Percentiles rank a stretch among this genome's conserved stretches.
phyloP scores from a whole-genome alignment of 2,888 invertebrate genomes.

The Boloria euphrosyne region DNA sequence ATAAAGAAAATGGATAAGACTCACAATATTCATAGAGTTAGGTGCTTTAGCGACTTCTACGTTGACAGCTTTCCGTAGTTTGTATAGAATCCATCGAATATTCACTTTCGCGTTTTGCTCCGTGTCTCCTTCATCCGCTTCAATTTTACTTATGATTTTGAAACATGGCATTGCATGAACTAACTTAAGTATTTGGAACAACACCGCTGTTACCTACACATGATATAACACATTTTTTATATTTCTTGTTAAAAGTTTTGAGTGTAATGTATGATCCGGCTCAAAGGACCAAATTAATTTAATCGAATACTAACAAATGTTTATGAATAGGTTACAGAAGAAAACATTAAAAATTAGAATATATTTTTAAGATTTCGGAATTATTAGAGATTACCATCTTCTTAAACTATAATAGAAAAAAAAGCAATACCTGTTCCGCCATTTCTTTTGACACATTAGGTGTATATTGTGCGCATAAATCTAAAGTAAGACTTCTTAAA shows the following conservation, averaged over 20 bases:
- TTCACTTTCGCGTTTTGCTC: slow-evolving; percentile 81
- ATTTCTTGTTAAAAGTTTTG: background rate
- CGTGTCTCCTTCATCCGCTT: slow-evolving; percentile 56
- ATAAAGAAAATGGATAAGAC: slow-evolving; percentile 48
- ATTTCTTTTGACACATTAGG: slow-evolving; percentile 87
- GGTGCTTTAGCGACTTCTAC: slow-evolving; percentile 89
- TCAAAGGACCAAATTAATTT: too few relatives aligned
- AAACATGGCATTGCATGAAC: slow-evolving; percentile 60
- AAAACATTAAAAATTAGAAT: too few relatives aligned
- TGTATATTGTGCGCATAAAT: slow-evolving; percentile 88
- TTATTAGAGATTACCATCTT: too few relatives aligned
- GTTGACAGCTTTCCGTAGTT: slow-evolving; percentile 88
- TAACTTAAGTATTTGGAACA: slow-evolving; percentile 81
- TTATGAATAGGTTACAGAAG: too few relatives aligned
- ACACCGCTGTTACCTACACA: slow-evolving; percentile 75
- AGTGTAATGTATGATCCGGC: too few relatives aligned
- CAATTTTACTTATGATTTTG: slow-evolving; percentile 52
- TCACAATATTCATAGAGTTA: slow-evolving; percentile 86
- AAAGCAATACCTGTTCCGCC: slow-evolving; percentile 84
- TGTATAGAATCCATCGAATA: slow-evolving; percentile 88
- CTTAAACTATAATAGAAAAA: background rate
- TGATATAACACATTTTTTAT: background rate
- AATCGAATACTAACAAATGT: too few relatives aligned
- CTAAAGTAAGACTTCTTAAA: slow-evolving; percentile 86
- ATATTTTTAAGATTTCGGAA: too few relatives aligned